Conservation (phyloP, 2,888 invertebrate species). For the Anoncus sp. region DNA sequence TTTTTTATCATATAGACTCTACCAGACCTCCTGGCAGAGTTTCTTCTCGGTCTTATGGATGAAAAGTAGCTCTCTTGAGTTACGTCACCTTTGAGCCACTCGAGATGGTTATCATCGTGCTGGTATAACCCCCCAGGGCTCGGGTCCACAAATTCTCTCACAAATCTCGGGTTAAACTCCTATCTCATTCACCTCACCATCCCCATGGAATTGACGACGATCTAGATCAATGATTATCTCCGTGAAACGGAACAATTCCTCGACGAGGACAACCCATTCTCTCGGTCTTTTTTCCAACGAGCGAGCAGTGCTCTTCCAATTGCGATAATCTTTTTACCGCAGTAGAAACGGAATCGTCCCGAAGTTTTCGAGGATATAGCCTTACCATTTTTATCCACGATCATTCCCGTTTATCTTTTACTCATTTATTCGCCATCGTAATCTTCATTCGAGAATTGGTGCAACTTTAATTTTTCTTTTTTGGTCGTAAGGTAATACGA, state of each 20-base stretch:
- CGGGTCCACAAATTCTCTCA: conserved; percentile 34
- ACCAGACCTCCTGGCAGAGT: neutral
- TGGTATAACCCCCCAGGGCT: conserved; percentile 11
- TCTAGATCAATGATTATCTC: conserved; percentile 56
- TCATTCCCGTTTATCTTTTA: conserved; percentile 5
- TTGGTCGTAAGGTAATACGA: too few species aligned
- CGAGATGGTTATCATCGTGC: conserved; percentile 37
- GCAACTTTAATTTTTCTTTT: too few species aligned
- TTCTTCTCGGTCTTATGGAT: conserved; percentile 15
- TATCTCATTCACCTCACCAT: conserved; percentile 6
- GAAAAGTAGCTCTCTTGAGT: conserved; percentile 45
- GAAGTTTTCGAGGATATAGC: neutral
- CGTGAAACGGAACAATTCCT: conserved; percentile 39
- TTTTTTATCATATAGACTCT: neutral
- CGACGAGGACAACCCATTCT: neutral
- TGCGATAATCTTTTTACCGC: conserved; percentile 44
- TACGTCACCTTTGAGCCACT: conserved; percentile 43
- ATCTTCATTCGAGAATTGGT: neutral
- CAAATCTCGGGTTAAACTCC: conserved; percentile 37
- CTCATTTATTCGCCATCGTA: conserved; percentile 6
- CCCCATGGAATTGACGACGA: conserved; percentile 37
- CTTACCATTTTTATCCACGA: neutral
- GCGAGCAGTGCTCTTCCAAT: conserved; percentile 12
- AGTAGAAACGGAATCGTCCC: conserved; percentile 21
- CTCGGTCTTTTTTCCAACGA: neutral